These are phyloP conservation scores for Scaeva pyrastri DNA, from an alignment of 2,888 invertebrate species.

Conservation along the genomic window DNA sequence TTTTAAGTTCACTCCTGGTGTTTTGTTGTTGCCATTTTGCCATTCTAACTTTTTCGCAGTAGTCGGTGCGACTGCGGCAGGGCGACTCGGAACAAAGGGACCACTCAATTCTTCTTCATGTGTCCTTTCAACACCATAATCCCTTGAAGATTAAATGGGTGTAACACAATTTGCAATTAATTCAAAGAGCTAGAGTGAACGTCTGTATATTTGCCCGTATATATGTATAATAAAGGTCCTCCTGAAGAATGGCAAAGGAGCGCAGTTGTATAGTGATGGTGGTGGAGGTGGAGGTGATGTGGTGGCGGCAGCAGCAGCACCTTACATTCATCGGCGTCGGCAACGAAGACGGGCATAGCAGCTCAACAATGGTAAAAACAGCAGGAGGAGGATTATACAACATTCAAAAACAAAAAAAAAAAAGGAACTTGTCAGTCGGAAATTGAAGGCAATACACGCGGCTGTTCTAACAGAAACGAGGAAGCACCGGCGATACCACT, in stretches of 20 bases:
- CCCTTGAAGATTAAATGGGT: slow-evolving; percentile 77
- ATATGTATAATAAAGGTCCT: slow-evolving; percentile 26
- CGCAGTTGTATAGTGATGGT: too few relatives aligned
- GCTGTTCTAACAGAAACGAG: slow-evolving; percentile 49
- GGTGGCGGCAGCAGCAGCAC: slow-evolving; percentile 2
- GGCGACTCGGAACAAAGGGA: background rate
- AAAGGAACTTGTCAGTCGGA: slow-evolving; percentile 73
- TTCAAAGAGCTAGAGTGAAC: slow-evolving; percentile 57
- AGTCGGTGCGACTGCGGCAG: slow-evolving; percentile 17
- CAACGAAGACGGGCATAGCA: slow-evolving; percentile 19
- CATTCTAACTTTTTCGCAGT: slow-evolving; percentile 54
- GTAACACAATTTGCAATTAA: slow-evolving; percentile 77
- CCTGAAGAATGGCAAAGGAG: slow-evolving; percentile 34
- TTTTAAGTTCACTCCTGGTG: too few relatives aligned
- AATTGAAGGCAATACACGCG: slow-evolving; percentile 74
- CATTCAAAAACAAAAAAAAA: slow-evolving; percentile 21
- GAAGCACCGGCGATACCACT: slow-evolving; percentile 29
- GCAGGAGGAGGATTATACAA: slow-evolving; percentile 10
- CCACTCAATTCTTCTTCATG: slow-evolving; percentile 26
- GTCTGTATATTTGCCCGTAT: slow-evolving; percentile 46
- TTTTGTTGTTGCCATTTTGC: slow-evolving; percentile 33
- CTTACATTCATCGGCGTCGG: background rate
- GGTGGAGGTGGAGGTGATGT: too few relatives aligned
- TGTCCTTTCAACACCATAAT: slow-evolving; percentile 74
- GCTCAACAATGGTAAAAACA: slow-evolving; percentile 44